Evolutionary conservation across 2,797 vertebrate species (phyloP), one percentile per base, ranked within the genome.

Genomic region (Micrastur ruficollis): DNA sequence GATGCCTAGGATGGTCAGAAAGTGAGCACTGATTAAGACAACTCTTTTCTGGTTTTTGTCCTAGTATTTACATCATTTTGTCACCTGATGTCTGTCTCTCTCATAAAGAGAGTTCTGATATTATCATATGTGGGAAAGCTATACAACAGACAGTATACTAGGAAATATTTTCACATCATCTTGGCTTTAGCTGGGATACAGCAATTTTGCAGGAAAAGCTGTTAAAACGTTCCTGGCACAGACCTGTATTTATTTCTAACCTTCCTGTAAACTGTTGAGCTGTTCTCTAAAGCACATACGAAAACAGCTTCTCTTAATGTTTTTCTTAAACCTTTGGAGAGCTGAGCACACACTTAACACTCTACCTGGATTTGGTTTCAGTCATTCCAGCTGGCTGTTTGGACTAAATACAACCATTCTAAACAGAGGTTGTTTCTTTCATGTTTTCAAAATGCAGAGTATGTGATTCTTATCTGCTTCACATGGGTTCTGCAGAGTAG

Each of bases 341-440:
- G 96, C 97, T 97, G 96, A 98, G 93, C 56, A 32, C 86, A 96
- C 97, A 97, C 97, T 98, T 95, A 98, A 95, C 96, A 97, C 97
- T 96, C 97, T 98, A 97, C 90, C 96, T 98, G 93, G 65, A 82
- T 98, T 98, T 98, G 96, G 94, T 98, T 98, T 98, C 96, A 92
- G 89, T 67, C 93, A 83, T 83, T 95, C 68, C 50, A 80, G 11
- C 61, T 59, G 53, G 27, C 50, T 82, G 42, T 81, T 95, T 70
- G 76, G 59, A 53, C 19, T 61, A 61, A 86, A 89, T 31, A 36
- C 23, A 49, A 22, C 55, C 29, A 9, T 78, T 87, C 74, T 50
- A 74, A 93, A 74, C 32, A 36, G 18, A 49, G 23, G 8, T 67
- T 50, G 49, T n/a, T 78, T 53, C 44, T 79, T 90, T 76, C 42